Base-by-base conservation (phyloP, 2,888 invertebrate genomes). In the Hypena proboscidalis region DNA sequence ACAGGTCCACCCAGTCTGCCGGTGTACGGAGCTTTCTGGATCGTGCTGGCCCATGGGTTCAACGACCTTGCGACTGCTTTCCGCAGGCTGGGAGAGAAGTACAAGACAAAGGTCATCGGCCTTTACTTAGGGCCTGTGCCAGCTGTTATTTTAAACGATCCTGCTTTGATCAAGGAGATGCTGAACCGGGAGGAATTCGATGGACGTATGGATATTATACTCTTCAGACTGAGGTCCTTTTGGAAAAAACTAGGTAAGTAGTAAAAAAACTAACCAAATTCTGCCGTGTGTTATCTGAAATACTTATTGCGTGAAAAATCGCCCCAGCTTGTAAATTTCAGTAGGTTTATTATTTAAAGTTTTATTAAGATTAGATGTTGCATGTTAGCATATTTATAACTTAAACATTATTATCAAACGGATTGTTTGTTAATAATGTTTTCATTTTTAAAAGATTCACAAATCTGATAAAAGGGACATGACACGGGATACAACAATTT, bases 1-100 rank as follows among this genome's bases (percentile, higher is more conserved):
- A 7, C 71, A 94, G 94, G 94, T 25, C 93, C 94, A 1, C 92
- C 93, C 0, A 90, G 91, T 11, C 71, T 94, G 25, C 94, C 94
- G 0, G 33, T 94, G 9, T 93, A 93, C 60, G 94, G 94, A 1
- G 92, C 92, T 15, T 94, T 94, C 52, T 92, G 92, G 77, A 85
- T 93, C 23, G 66, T 94, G 25, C 69, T 94, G 22, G 71, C 92
- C 38, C 77, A 92, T 20, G 83, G 92, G 52, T 90, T 89, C 49
- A 83, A 82, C 32, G 92, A 91, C 60, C 74, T 93, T 0, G 88
- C 93, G 7, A 76, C 82, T 32, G 92, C 92, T 0, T 80, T 93
- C 11, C 63, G 79, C 0, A 85, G 84, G 35, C 74, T 94, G 0
- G 89, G 92, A 4, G 78, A 89, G 31, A 87, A 86, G 49, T 94